Percentiles rank a stretch among this genome's conserved stretches.
These are phyloP conservation scores for Ectemnius continuus DNA, from an alignment of 2,888 invertebrate species.

Conservation along the genomic window DNA sequence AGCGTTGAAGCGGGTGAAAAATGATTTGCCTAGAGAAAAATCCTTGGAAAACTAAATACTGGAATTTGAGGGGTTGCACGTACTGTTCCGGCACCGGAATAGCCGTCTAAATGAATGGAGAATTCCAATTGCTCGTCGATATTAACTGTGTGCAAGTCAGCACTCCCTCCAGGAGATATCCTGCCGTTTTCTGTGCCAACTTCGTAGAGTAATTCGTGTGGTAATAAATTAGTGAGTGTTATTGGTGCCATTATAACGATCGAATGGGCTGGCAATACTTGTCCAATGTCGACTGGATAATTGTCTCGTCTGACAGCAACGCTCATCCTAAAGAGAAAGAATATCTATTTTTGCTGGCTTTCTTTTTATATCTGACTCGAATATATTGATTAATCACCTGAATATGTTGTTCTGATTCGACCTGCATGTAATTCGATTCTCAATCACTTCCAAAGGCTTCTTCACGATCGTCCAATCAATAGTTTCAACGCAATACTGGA, in stretches of 20 bases:
- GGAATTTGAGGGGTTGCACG: constrained; percentile 51
- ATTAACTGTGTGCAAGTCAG: constrained; percentile 78
- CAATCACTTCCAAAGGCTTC: constrained; percentile 75
- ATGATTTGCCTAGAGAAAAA: background rate
- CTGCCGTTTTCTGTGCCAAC: constrained; percentile 79
- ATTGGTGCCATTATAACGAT: constrained; percentile 92
- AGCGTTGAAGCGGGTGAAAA: too few species aligned
- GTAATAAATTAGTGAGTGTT: constrained; percentile 91
- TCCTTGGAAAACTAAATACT: background rate
- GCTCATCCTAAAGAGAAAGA: constrained; percentile 83
- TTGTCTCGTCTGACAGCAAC: constrained; percentile 89
- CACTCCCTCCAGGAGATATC: constrained; percentile 78
- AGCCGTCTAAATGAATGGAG: constrained; percentile 90
- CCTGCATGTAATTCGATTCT: constrained; percentile 70
- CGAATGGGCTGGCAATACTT: constrained; percentile 90
- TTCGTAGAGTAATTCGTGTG: constrained; percentile 87
- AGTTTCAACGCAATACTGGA: constrained; percentile 81
- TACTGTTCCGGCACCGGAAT: constrained; percentile 85
- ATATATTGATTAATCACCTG: constrained; percentile 68
- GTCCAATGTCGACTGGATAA: constrained; percentile 84
- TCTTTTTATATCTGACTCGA: background rate
- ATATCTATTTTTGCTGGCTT: background rate
- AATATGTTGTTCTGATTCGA: constrained; percentile 76
- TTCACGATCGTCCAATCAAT: constrained; percentile 83
- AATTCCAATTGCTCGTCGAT: constrained; percentile 87